Percentiles rank a stretch among this genome's conserved stretches.
Evolutionary conservation across 2,797 vertebrate species (phyloP).

Genomic region (Echeneis naucrates): DNA sequence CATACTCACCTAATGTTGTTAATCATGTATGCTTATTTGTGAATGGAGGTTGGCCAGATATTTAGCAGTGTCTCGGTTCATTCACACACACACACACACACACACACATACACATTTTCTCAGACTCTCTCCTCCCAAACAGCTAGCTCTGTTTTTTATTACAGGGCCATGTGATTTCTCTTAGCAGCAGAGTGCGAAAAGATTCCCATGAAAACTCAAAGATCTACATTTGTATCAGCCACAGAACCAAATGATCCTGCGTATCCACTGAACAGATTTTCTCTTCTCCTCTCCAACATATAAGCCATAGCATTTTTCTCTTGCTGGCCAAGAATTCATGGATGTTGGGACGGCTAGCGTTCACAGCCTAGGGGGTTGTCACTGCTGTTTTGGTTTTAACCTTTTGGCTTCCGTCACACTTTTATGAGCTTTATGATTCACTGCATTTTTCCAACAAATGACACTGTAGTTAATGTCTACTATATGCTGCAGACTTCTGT

Average conservation of each 20-base stretch:
- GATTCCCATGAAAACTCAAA: slow-evolving; percentile 60
- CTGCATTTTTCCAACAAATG: slow-evolving; percentile 23
- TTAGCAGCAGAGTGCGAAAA: slow-evolving; percentile 58
- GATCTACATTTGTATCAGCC: slow-evolving; percentile 37
- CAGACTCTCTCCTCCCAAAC: slow-evolving; percentile 28
- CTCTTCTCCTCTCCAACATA: slow-evolving; percentile 28
- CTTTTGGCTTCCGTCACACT: slow-evolving; percentile 42
- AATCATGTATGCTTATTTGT: slow-evolving; percentile 41
- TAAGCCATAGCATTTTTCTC: slow-evolving; percentile 38
- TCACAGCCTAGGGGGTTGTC: slow-evolving; percentile 30
- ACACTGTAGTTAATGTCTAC: slow-evolving; percentile 27
- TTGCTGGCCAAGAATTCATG: slow-evolving; percentile 30
- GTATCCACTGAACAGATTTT: slow-evolving; percentile 43
- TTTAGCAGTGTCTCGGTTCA: slow-evolving; percentile 24
- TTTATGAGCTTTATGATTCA: slow-evolving; percentile 37
- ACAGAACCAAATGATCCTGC: slow-evolving; percentile 65
- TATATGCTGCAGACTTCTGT: slow-evolving; percentile 11
- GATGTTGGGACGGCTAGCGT: slow-evolving; percentile 38
- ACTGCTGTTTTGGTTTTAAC: slow-evolving; percentile 15
- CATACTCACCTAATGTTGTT: neutral
- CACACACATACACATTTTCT: neutral
- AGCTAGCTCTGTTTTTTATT: slow-evolving; percentile 61
- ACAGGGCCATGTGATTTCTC: slow-evolving; percentile 69
- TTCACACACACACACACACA: no score
- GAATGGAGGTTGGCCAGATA: slow-evolving; percentile 35